These are phyloP conservation scores for Thaumatotibia leucotreta DNA, from an alignment of 1,140 invertebrate genomes.

Conservation along the genomic window DNA sequence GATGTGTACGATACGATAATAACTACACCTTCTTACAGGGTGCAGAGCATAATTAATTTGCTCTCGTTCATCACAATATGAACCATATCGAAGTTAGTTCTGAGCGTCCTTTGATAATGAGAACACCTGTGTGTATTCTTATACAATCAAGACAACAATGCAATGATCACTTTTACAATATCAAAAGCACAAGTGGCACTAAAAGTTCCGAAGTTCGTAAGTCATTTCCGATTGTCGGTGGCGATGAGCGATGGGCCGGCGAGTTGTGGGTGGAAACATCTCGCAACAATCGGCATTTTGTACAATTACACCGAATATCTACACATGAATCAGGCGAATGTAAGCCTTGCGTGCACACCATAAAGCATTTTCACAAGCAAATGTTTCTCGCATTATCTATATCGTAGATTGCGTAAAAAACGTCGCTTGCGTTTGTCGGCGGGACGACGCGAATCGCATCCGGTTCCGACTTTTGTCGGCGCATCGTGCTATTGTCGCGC, in stretches of 20 bases:
- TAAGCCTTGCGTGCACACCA: background rate
- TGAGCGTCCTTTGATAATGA: background rate
- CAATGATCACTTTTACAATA: constrained; percentile 27
- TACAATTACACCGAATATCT: constrained; percentile 1
- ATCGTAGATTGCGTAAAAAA: constrained; percentile 60
- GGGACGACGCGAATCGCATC: constrained; percentile 70
- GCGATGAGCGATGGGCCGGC: constrained; percentile 60
- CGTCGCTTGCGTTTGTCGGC: constrained; percentile 49
- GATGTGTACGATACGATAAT: too few species aligned
- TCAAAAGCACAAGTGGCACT: constrained; percentile 48
- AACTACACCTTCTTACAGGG: too few species aligned
- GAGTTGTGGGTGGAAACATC: constrained; percentile 73
- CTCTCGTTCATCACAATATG: background rate
- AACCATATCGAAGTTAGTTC: background rate
- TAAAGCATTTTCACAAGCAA: background rate
- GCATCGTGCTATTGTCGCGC: constrained; percentile 50
- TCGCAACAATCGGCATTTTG: constrained; percentile 52
- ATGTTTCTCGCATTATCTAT: constrained; percentile 14
- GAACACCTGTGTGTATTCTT: constrained; percentile 57
- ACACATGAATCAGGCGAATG: background rate
- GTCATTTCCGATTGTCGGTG: constrained; percentile 68
- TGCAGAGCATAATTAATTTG: too few species aligned
- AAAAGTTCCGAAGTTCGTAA: constrained; percentile 64
- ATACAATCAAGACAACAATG: constrained; percentile 25
- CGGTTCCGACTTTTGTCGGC: constrained; percentile 73